Base-by-base conservation (phyloP, 2,797 vertebrate genomes). In the Pipistrellus nathusii region DNA sequence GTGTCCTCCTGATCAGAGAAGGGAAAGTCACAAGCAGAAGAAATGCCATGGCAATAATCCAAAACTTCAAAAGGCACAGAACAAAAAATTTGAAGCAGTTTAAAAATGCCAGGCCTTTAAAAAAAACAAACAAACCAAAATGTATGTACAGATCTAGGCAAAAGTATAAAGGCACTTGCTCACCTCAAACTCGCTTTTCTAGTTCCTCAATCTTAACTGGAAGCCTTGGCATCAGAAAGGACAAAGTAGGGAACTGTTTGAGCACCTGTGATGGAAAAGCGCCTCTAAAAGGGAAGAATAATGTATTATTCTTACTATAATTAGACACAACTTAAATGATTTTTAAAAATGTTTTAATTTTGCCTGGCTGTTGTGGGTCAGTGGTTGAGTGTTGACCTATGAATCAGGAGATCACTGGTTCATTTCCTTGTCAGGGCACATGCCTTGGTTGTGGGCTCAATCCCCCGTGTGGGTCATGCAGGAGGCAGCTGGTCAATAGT, bases 51-150 rank as follows among this genome's bases (percentile, higher is more conserved):
- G 48, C 25, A 77, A 59, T 13, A 69, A 72, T 6, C 15, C 23
- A 17, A 32, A 15, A 66, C 27, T 38, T 21, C 30, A 38, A 3
- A 81, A 84, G 81, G 27, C 62, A 17, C 62, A 32, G 32, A 87
- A 87, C 46, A 82, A 85, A 91, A 44, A 75, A 80, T 68, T 23
- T 53, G n/a, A 77, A 81, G 66, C 35, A 41, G 14, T 85, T 91
- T 75, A 83, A 91, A 69, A 86, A 66, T 38, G 48, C 23, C 48
- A 62, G 41, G 59, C 25, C 38, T 35, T 96, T 68, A 77, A 64
- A 81, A 20, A 84, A 35, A 44, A 75, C 10, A 53, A 15, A 20
- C 18, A 17, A 51, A 51, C 15, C 44, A 76, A 38, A 90, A 57
- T 57, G 87, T 69, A 84, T 8, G 18, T 14, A 32, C 1, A 78